A percentile compares a stretch with the other conserved stretches of the same genome.
phyloP scores from a whole-genome alignment of 2,113 vertebrate species.

The Cygnus buccinator region DNA sequence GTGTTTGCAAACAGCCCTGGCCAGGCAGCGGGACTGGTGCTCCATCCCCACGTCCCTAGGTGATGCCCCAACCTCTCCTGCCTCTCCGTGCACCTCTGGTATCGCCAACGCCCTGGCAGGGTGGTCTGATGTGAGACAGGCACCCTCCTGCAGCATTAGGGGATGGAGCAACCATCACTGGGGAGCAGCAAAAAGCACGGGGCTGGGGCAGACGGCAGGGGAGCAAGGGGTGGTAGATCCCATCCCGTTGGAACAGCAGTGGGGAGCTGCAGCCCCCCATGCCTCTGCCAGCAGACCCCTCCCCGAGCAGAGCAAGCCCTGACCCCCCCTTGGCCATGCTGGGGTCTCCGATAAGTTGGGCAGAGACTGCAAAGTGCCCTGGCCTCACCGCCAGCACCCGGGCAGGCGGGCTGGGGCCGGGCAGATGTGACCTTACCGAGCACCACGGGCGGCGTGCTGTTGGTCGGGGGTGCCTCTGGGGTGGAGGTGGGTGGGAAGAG shows the following conservation, averaged over 20 bases:
- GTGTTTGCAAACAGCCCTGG: background rate
- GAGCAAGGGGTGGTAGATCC: background rate
- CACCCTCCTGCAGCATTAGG: background rate
- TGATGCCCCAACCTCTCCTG: background rate
- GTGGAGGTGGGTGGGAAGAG: constrained; percentile 67
- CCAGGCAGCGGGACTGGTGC: background rate
- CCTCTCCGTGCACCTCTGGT: background rate
- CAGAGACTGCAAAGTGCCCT: background rate
- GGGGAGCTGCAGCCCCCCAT: background rate
- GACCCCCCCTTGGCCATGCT: background rate
- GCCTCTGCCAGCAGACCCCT: background rate
- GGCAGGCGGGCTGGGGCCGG: background rate
- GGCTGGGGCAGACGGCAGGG: background rate
- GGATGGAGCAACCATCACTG: background rate
- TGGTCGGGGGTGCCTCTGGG: constrained; percentile 63
- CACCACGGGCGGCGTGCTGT: constrained; percentile 61
- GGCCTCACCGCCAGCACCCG: rapidly evolving
- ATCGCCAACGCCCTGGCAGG: background rate
- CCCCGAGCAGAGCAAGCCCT: background rate
- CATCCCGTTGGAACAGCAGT: rapidly evolving
- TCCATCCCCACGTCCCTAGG: background rate
- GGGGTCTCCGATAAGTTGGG: background rate
- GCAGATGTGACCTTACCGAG: constrained; percentile 48
- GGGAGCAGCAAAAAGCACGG: background rate
- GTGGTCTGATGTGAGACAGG: background rate